Conservation (phyloP, 2,888 invertebrate genomes). For the Drosophila neotestacea region DNA sequence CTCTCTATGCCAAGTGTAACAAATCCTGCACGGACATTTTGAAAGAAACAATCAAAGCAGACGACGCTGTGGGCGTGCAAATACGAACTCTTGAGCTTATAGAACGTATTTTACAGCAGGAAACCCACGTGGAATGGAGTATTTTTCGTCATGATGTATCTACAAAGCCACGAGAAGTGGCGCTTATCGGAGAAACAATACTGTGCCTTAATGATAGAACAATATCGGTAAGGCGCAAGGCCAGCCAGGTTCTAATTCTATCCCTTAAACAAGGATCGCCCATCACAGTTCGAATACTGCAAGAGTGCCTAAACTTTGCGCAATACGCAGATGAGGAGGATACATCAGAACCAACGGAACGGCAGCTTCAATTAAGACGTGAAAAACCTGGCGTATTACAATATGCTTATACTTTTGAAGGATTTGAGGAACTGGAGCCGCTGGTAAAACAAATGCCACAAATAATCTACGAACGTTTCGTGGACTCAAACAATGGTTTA, state of each 20-base stretch:
- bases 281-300: conserved; percentile 78
- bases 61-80: conserved; percentile 80
- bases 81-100: conserved; percentile 82
- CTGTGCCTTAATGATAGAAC: conserved; percentile 80
- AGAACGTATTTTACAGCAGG: conserved; percentile 77
- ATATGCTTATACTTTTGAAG: conserved; percentile 81
- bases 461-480: conserved; percentile 75
- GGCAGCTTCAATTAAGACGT: conserved; percentile 77
- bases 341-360: conserved; percentile 63
- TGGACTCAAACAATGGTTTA: conserved; percentile 70
- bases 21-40: conserved; percentile 82
- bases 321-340: conserved; percentile 66
- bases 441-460: conserved; percentile 78
- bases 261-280: conserved; percentile 79
- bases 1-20: conserved; percentile 84
- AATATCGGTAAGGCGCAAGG: conserved; percentile 82
- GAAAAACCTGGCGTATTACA: conserved; percentile 69
- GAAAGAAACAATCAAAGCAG: conserved; percentile 77
- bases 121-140: conserved; percentile 84
- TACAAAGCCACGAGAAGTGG: conserved; percentile 82
- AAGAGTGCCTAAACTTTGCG: conserved; percentile 78
- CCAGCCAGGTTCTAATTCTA: conserved; percentile 79
- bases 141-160: conserved; percentile 84
- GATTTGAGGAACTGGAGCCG: conserved; percentile 71
- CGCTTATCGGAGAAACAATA: conserved; percentile 79